Evolutionary conservation across 2,888 invertebrate species (phyloP), one percentile per base, ranked within the genome.

Genomic region (Phalera bucephala): DNA sequence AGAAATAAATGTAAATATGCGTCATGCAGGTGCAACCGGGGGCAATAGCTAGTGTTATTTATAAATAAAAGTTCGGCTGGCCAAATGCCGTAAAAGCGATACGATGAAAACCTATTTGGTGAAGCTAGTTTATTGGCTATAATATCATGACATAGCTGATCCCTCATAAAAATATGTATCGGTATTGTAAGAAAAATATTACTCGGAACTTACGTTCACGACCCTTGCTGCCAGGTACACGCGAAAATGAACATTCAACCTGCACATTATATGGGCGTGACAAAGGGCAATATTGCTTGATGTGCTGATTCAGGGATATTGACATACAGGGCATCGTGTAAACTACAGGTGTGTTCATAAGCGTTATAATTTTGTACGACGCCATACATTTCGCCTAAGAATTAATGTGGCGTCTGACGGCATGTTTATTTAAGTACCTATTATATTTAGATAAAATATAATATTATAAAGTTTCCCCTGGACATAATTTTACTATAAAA

Each of bases 101-200:
- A 78, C 69, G 71, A 69, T 72, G 68, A 72, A 78, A 81, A 80
- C 80, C 2, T 25, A 12, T 25, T 12, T 25, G 11, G 25, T 1
- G 25, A n/a, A 67, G 72, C 71, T 69, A 81, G 66, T 85, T 85
- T 86, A 86, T 85, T 80, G 80, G 66, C 70, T 69, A 71, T 81
- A n/a, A n/a, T n/a, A 77, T 83, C 81, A 79, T 78, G 77, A 80
- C 77, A 80, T 76, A 63, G 73, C 80, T 81, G 80, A 82, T 80
- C 82, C 82, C 71, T 77, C 79, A 76, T 85, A 85, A 86, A 86
- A 86, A 83, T 81, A 82, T 83, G 83, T 80, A 78, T 79, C 77
- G 72, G 75, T 68, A 78, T 80, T 83, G 78, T 77, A 72, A 72
- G 73, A 76, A 80, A 80, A 74, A 76, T 72, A 72, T 70, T 71